Conservation (phyloP, 2,888 invertebrate species). For the Melinaea menophilus region DNA sequence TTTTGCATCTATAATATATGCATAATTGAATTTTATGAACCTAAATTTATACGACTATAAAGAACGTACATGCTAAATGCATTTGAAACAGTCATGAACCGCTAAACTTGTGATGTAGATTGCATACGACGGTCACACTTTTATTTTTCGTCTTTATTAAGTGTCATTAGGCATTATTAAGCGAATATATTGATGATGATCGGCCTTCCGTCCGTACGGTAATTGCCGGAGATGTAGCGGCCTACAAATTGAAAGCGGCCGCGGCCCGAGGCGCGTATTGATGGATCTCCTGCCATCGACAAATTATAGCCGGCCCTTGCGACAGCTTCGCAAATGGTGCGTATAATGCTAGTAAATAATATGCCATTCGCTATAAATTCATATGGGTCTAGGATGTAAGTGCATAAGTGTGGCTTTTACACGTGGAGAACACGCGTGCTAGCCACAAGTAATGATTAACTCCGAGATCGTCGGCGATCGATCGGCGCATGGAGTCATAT, state of each 20-base stretch:
- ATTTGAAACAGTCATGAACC: constrained; percentile 30
- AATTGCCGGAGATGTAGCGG: constrained; percentile 73
- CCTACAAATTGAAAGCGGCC: constrained; percentile 77
- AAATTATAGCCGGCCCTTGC: constrained; percentile 75
- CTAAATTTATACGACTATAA: neutral
- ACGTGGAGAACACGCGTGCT: constrained; percentile 38
- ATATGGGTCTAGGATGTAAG: constrained; percentile 57
- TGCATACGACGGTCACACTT: constrained; percentile 72
- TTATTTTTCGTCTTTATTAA: constrained; percentile 75
- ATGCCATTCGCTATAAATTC: constrained; percentile 67
- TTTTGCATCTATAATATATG: neutral
- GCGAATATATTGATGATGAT: constrained; percentile 72
- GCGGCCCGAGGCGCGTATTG: constrained; percentile 71
- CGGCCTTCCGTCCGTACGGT: constrained; percentile 73
- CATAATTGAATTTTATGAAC: neutral
- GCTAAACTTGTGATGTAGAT: constrained; percentile 49
- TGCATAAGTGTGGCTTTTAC: constrained; percentile 45
- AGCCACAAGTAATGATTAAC: constrained; percentile 10
- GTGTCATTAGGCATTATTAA: constrained; percentile 77
- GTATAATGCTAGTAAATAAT: constrained; percentile 77
- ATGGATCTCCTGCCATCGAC: constrained; percentile 76
- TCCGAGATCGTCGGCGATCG: neutral
- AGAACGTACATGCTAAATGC: neutral
- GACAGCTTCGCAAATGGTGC: constrained; percentile 78
- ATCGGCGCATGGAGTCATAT: neutral